Base-by-base conservation (phyloP, 2,113 vertebrate species). In the Cyprinodon variegatus region DNA sequence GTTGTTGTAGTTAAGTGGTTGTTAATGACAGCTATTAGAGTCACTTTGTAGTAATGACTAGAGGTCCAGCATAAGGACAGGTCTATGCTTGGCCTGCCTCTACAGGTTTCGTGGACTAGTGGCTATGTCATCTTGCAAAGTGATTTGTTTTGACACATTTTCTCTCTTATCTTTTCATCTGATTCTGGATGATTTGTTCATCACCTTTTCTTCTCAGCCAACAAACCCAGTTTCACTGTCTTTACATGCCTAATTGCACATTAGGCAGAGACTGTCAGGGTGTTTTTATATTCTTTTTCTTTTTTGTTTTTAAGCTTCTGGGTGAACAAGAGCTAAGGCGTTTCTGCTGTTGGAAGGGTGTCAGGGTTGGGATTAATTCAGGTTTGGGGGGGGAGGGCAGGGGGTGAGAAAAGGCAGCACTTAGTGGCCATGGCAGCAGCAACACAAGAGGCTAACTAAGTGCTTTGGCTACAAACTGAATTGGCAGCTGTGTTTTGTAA, bases 401-500 rank as follows among this genome's bases (percentile, higher is more conserved):
- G 82, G 85, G 66, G 64, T 57, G 36, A 57, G 36, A 70, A 68
- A 6, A 20, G 74, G 48, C 68, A 62, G 74, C 70, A 10, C 41
- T 82, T 69, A 63, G 84, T 86, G 67, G 63, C 60, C 71, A 11
- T 59, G 70, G 76, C 39, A 62, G 75, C 71, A 53, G 63, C 69
- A 0, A 3, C 36, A 62, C 53, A 15, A 57, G 50, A 6, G 68
- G 62, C 65, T 1, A 61, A 74, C 74, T 78, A 78, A 76, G 64
- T 61, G 15, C 64, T 72, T 89, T 61, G 67, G 80, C 73, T 75
- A 81, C 74, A 76, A 14, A 63, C 72, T 59, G 48, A 66, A 70
- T 74, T 83, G 78, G 76, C 89, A 91, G 85, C 88, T 88, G 88
- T 86, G 89, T 91, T 91, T 82, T 88, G 80, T 71, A 65, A 83